Conservation (phyloP, 1,140 invertebrate genomes). For the Microplitis mediator region DNA sequence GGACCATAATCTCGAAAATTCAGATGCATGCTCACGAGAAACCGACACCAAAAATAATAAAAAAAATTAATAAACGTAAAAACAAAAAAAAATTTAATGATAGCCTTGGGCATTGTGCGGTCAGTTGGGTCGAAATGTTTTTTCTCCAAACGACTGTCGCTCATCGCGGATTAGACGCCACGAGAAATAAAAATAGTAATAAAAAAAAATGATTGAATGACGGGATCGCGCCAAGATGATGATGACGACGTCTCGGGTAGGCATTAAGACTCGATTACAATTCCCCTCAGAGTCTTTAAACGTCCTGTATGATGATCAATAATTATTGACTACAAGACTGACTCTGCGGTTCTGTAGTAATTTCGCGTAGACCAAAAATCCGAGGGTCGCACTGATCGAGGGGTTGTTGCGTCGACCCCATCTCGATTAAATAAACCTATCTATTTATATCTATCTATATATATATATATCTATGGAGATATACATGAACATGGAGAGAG, state of each 20-base stretch:
- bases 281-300: not conserved
- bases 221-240: not conserved
- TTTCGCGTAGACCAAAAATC: constrained; percentile 13
- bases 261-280: constrained; percentile 25
- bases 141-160: constrained; percentile 31
- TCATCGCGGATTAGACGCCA: constrained; percentile 4
- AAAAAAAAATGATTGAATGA: constrained; percentile 22
- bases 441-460: no score
- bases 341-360: constrained; percentile 10
- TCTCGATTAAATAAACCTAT: not conserved
- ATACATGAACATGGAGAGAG: not conserved
- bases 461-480: not conserved
- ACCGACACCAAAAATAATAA: not conserved
- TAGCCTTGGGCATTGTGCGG: constrained; percentile 36
- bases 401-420: constrained; percentile 7
- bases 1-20: not conserved
- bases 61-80: constrained; percentile 5
- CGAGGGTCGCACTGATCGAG: constrained; percentile 19
- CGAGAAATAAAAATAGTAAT: constrained; percentile 1
- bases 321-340: constrained; percentile 27
- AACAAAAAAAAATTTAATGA: constrained; percentile 11
- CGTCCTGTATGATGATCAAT: constrained; percentile 24
- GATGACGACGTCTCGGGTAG: constrained; percentile 10
- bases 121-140: constrained; percentile 37
- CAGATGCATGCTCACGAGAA: not conserved